Conservation (phyloP, 2,113 vertebrate genomes). For the Raja brachyura region DNA sequence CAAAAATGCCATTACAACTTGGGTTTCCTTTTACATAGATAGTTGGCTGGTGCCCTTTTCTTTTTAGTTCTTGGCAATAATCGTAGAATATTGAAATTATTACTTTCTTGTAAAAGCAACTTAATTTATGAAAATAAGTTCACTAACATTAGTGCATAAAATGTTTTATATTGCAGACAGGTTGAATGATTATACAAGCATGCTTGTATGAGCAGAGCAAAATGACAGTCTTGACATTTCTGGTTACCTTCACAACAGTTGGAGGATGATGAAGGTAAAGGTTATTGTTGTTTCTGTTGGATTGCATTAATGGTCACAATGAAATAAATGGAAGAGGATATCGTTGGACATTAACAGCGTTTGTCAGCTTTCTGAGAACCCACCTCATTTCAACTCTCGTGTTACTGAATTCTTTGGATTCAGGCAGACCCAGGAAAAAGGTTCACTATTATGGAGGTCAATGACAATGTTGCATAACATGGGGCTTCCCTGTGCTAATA, state of each 20-base stretch:
- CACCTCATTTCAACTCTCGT: conserved; percentile 23
- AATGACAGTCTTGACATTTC: background rate
- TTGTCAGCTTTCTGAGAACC: background rate
- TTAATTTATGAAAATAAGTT: background rate
- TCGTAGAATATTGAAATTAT: background rate
- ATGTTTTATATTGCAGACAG: background rate
- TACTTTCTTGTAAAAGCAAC: background rate
- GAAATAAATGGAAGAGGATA: background rate
- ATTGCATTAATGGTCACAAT: background rate
- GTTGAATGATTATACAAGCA: background rate
- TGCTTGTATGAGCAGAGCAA: background rate
- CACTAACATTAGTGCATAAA: background rate
- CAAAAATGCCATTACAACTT: background rate
- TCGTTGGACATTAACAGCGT: background rate
- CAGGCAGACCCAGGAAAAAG: background rate
- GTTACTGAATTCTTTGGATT: background rate
- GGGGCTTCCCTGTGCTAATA: background rate
- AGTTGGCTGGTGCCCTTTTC: background rate
- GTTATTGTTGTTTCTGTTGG: background rate
- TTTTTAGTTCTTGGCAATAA: background rate
- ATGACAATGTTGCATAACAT: background rate
- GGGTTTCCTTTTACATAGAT: background rate
- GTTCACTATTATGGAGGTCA: background rate
- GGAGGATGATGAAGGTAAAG: background rate
- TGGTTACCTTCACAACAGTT: conserved; percentile 9